Evolutionary conservation across 2,797 vertebrate genomes (phyloP), one percentile per base, ranked within the genome.

Genomic region (Fistularia tabacaria): DNA sequence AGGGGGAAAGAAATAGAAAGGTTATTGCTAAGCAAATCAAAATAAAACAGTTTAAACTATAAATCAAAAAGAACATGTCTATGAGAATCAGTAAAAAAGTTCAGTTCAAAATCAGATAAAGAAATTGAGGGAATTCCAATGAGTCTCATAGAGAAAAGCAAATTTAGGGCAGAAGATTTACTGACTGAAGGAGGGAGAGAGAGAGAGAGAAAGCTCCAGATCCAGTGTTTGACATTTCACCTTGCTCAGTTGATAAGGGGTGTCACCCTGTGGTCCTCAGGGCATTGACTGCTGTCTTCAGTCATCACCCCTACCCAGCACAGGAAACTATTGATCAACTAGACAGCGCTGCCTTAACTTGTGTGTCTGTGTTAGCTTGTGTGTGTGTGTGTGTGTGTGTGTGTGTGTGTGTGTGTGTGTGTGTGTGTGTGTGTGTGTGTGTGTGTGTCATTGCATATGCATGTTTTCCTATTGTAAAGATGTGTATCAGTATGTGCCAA

Each of bases 201-300:
- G 63, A 46, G 56, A 70, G 50, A 62, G 63, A 66, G 75, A 63
- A 78, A 59, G 76, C 76, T 77, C 82, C 62, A 82, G 77, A 87
- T 87, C 82, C 82, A 86, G 76, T 81, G 85, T 85, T 85, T 85
- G 88, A 89, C 86, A 86, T 83, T 88, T 90, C 87, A 90, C 86
- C 85, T 86, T 87, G 82, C 82, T 86, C 77, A 87, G 82, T 85
- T 89, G 87, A 90, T 89, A 84, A 89, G 87, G 81, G 83, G 81
- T 89, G 85, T 89, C 87, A 87, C 85, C 83, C 82, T 80, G 77
- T 75, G 82, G 81, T 85, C 86, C 85, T 86, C 74, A 42, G 84
- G 86, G 84, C 84, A 87, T 87, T 83, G 74, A 84, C 80, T 88
- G 83, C 84, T 87, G 84, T 87, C 83, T 87, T 77, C 81, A 83